phyloP scores from a whole-genome alignment of 2,888 invertebrate species.

The Agyllia agylla region DNA sequence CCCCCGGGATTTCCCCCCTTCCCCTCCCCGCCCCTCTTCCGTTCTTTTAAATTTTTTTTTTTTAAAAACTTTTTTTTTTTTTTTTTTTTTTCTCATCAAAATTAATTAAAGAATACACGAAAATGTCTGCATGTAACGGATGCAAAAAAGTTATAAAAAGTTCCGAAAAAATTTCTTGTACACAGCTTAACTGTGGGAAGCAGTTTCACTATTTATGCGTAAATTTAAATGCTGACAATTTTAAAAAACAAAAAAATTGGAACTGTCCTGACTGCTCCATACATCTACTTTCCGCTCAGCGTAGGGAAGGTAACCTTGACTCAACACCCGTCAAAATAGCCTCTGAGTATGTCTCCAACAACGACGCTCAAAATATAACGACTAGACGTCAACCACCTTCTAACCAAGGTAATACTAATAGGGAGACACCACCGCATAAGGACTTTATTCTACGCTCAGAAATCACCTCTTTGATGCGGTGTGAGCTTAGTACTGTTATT shows the following conservation, averaged over 20 bases:
- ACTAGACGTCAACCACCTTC: not conserved
- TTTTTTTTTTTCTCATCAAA: not conserved
- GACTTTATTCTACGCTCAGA: not conserved
- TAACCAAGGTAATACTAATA: too few relatives aligned
- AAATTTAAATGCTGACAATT: not conserved
- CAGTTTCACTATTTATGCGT: constrained; percentile 11
- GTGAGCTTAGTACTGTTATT: constrained; percentile 9
- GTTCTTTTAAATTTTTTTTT: too few relatives aligned
- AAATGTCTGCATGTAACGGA: constrained; percentile 4
- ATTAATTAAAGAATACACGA: not conserved
- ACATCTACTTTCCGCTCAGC: not conserved
- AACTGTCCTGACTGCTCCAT: constrained; percentile 24
- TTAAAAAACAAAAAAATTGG: constrained; percentile 13
- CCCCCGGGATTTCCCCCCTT: too few relatives aligned
- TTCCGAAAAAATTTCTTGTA: constrained; percentile 12
- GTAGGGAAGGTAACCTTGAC: not conserved
- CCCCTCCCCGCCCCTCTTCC: too few relatives aligned
- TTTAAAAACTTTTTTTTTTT: too few relatives aligned
- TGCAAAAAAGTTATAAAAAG: constrained; percentile 10
- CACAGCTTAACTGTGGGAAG: not conserved
- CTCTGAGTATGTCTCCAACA: not conserved
- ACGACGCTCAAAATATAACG: not conserved
- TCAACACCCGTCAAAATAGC: constrained; percentile 14
- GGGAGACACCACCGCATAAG: not conserved
- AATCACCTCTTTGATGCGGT: constrained; percentile 1